A percentile compares a stretch with the other conserved stretches of the same genome.
Conservation (phyloP, 2,113 vertebrate species). For the Prionailurus viverrinus region DNA sequence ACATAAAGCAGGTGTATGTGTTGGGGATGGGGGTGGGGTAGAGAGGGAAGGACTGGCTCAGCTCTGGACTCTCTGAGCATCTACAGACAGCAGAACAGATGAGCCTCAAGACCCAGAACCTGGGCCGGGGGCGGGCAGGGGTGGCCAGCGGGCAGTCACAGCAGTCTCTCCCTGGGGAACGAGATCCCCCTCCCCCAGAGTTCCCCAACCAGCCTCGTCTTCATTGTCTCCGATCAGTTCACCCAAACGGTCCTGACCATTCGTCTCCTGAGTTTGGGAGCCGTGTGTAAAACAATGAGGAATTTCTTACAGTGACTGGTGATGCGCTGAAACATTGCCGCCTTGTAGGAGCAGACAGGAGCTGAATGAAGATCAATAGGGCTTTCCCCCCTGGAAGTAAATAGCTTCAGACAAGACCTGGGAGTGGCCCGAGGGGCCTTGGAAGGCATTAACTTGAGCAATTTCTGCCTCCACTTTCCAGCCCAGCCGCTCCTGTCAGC, state of each 20-base stretch:
- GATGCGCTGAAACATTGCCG: conserved; percentile 79
- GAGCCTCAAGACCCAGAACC: not conserved
- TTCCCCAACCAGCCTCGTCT: not conserved
- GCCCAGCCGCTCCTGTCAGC: conserved; percentile 64
- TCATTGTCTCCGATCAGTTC: not conserved
- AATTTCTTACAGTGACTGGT: conserved; percentile 76
- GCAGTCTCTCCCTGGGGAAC: not conserved
- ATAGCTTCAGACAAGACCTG: conserved; percentile 89
- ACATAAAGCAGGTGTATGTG: conserved; percentile 23
- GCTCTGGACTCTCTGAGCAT: not conserved
- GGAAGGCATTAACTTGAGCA: conserved; percentile 84
- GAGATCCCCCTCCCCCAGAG: not conserved
- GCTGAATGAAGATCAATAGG: conserved; percentile 87
- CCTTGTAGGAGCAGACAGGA: conserved; percentile 82
- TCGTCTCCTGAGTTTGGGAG: conserved; percentile 58
- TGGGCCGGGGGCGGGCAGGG: not conserved
- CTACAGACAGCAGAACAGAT: not conserved
- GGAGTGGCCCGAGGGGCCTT: conserved; percentile 79
- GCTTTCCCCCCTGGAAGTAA: conserved; percentile 83
- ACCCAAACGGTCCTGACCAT: not conserved
- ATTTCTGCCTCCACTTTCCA: conserved; percentile 62
- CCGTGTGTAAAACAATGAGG: conserved; percentile 81
- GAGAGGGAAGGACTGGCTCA: not conserved
- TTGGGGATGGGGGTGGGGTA: not conserved
- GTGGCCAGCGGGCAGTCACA: not conserved